A percentile compares a stretch with the other conserved stretches of the same genome.
Evolutionary conservation across 2,797 vertebrate species (phyloP).

Genomic region (Austrolebias charrua): DNA sequence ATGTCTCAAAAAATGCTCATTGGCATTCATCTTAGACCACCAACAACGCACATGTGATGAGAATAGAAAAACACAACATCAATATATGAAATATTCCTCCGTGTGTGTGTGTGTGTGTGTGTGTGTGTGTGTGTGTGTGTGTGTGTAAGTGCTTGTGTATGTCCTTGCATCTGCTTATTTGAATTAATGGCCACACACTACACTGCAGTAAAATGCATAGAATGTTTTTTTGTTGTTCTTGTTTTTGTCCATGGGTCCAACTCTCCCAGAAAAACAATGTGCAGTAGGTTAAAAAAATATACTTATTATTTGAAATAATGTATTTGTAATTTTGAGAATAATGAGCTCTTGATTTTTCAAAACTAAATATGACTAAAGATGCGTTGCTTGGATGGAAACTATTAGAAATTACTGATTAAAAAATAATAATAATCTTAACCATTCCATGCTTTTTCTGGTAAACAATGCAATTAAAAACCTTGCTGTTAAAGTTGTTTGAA

Average conservation of each 20-base stretch:
- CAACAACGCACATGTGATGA: conserved; percentile 69
- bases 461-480: too few relatives aligned
- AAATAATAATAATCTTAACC: too few relatives aligned
- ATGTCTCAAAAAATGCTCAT: conserved; percentile 64
- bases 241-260: neutral
- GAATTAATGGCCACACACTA: conserved; percentile 46
- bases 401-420: conserved; percentile 8
- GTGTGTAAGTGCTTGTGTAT: conserved; percentile 4
- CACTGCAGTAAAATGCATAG: conserved; percentile 39
- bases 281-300: neutral
- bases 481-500: too few relatives aligned
- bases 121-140: too few relatives aligned
- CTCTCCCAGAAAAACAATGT: conserved; percentile 19
- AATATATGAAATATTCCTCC: conserved; percentile 62
- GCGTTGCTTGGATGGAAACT: conserved; percentile 13
- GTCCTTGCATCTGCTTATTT: conserved; percentile 45
- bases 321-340: neutral
- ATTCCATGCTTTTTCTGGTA: too few relatives aligned
- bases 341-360: neutral
- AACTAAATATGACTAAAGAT: neutral
- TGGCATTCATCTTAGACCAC: conserved; percentile 64
- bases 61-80: conserved; percentile 67
- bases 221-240: conserved; percentile 29
- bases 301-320: neutral
- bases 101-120: too few relatives aligned